Percentiles rank a stretch among this genome's conserved stretches.
phyloP scores from a whole-genome alignment of 2,888 invertebrate species.

The Orthosia cruda region DNA sequence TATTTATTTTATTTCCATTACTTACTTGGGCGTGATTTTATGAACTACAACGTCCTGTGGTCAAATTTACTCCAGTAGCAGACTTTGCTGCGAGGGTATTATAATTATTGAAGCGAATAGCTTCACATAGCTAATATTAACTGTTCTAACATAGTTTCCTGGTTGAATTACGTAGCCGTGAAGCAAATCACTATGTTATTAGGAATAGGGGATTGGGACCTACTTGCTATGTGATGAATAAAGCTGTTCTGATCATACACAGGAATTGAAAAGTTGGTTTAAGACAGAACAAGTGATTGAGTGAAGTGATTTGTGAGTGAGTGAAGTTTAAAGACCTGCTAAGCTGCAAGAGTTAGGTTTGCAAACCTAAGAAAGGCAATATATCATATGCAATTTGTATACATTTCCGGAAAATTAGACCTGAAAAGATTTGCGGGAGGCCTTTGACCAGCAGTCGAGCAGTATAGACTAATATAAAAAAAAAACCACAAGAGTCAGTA shows the following conservation, averaged over 20 bases:
- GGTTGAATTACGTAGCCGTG: conserved; percentile 2
- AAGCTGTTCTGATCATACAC: neutral
- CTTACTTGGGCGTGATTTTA: neutral
- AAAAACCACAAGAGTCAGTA: too few species aligned
- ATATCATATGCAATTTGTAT: too few species aligned
- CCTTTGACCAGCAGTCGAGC: too few species aligned
- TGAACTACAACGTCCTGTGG: neutral
- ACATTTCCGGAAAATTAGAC: too few species aligned
- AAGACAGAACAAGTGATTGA: too few species aligned
- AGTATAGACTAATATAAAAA: too few species aligned
- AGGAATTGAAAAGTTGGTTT: neutral
- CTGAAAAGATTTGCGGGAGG: too few species aligned
- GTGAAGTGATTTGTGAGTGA: too few species aligned
- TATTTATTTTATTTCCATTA: conserved; percentile 21
- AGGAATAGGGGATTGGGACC: neutral
- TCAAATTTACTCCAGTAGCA: conserved; percentile 13
- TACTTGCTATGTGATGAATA: neutral
- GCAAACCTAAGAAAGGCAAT: too few species aligned
- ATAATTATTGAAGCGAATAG: conserved; percentile 48
- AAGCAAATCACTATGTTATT: conserved; percentile 24
- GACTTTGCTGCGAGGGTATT: conserved; percentile 30
- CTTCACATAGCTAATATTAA: conserved; percentile 46
- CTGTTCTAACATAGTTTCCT: conserved; percentile 46
- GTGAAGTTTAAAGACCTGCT: neutral
- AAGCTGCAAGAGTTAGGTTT: too few species aligned